These are phyloP conservation scores for Turnix velox DNA, from an alignment of 2,113 vertebrate species.

Conservation along the genomic window DNA sequence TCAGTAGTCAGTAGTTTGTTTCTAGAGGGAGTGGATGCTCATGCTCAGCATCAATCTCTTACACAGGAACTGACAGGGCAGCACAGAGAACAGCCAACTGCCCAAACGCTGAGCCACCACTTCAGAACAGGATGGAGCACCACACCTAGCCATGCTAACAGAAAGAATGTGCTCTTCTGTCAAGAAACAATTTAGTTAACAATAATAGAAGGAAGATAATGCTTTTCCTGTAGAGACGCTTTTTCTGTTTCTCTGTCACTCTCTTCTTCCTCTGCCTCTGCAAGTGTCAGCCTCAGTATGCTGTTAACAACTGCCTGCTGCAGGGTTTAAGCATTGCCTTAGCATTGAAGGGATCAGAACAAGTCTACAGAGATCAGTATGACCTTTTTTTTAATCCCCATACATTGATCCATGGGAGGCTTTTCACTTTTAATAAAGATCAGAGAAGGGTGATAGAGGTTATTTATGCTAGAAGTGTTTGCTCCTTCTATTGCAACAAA, in stretches of 20 bases:
- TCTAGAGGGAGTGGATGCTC: neutral
- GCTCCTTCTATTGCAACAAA: neutral
- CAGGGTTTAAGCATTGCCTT: neutral
- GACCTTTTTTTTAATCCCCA: neutral
- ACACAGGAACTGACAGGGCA: neutral
- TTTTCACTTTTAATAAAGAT: neutral
- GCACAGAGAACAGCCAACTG: neutral
- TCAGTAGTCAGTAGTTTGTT: neutral
- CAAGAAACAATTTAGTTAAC: neutral
- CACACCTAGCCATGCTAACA: accelerated
- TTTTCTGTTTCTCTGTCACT: neutral
- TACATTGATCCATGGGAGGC: neutral
- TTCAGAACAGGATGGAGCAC: neutral
- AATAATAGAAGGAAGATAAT: neutral
- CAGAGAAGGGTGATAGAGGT: neutral
- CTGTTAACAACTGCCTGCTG: neutral
- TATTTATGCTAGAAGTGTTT: neutral
- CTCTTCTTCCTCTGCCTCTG: accelerated
- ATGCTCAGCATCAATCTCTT: neutral
- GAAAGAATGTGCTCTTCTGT: neutral
- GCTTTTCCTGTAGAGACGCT: neutral
- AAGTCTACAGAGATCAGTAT: neutral
- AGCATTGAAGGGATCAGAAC: neutral
- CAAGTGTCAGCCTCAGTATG: neutral
- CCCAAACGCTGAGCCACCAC: neutral